Evolutionary conservation across 1,140 invertebrate genomes (phyloP).

Genomic region (Apocrypta bakeri): DNA sequence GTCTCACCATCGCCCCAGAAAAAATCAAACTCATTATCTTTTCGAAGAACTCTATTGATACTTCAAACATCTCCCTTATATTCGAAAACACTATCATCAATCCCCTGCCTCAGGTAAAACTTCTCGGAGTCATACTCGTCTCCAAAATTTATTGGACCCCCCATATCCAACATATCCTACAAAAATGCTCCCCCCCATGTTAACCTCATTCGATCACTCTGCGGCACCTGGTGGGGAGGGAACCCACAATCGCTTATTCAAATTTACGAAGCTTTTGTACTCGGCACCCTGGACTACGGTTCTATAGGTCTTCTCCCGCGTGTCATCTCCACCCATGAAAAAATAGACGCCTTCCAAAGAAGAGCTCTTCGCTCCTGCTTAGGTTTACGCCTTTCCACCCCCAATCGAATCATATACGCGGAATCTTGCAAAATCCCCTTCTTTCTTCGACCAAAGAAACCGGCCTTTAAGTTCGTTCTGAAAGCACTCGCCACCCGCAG

Average conservation of each 20-base stretch:
- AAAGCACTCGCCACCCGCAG: background rate
- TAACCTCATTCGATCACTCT: background rate
- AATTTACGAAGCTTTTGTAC: slow-evolving; percentile 2
- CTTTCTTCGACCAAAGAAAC: background rate
- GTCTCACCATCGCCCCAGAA: background rate
- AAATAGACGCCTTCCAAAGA: too few species aligned
- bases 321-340: too few species aligned
- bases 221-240: background rate
- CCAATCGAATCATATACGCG: background rate
- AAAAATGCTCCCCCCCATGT: background rate
- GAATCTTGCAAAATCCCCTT: background rate
- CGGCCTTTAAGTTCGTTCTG: background rate
- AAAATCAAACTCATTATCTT: background rate
- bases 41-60: background rate
- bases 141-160: background rate
- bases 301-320: background rate
- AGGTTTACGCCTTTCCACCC: background rate
- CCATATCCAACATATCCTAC: background rate
- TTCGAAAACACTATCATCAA: background rate
- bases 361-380: too few species aligned
- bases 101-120: background rate
- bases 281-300: background rate
- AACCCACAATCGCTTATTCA: background rate
- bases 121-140: background rate
- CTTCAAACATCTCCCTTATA: background rate